Evolutionary conservation across 2,113 vertebrate genomes (phyloP).

Genomic region (Pipra filicauda): DNA sequence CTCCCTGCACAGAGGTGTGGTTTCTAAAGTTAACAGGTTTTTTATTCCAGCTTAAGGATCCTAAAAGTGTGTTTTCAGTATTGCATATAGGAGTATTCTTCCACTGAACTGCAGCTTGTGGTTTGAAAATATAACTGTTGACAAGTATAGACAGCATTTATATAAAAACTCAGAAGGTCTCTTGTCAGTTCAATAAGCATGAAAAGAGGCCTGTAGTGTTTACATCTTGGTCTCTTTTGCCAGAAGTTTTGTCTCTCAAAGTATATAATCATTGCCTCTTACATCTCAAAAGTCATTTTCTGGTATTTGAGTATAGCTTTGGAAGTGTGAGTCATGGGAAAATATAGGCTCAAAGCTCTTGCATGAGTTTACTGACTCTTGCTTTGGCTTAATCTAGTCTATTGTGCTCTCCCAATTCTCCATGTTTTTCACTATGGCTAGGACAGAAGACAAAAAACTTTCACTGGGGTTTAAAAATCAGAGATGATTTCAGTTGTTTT

Average conservation of each 20-base stretch:
- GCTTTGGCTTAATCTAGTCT: background rate
- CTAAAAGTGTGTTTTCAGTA: background rate
- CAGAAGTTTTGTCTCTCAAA: background rate
- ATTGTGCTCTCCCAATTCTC: background rate
- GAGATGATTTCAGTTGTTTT: background rate
- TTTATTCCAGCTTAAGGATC: background rate
- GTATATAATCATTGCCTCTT: background rate
- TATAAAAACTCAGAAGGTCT: background rate
- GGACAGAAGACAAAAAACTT: background rate
- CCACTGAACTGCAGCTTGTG: background rate
- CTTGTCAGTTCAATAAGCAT: background rate
- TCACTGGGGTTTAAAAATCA: background rate
- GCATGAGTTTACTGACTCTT: background rate
- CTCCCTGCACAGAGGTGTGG: rapidly evolving
- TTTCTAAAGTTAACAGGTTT: background rate
- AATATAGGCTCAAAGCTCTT: background rate
- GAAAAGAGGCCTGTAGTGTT: background rate
- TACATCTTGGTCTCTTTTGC: background rate
- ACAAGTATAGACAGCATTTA: background rate
- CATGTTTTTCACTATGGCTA: background rate
- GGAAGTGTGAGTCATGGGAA: background rate
- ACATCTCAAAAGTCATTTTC: background rate
- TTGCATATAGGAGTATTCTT: background rate
- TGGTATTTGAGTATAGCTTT: background rate
- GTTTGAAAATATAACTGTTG: background rate